Conservation (phyloP, 2,113 vertebrate species). For the Rallus limicola region DNA sequence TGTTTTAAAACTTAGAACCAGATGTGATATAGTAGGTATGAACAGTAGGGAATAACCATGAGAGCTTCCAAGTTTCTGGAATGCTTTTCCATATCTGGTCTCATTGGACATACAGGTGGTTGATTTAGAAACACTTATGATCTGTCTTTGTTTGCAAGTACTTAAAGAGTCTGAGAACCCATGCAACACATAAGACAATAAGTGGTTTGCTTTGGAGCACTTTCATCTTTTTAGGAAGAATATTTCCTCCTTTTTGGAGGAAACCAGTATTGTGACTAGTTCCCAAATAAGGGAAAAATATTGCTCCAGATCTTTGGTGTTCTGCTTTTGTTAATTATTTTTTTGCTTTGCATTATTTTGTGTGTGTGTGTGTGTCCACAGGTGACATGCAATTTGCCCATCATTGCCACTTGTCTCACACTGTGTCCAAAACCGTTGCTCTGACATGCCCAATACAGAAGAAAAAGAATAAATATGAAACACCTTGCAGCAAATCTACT, state of each 20-base stretch:
- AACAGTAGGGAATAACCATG: neutral
- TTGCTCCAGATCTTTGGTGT: neutral
- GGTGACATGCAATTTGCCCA: neutral
- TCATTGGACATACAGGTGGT: neutral
- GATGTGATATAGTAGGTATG: neutral
- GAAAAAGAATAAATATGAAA: neutral
- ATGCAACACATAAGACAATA: neutral
- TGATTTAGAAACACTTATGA: neutral
- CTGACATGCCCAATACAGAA: neutral
- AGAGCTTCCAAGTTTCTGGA: neutral
- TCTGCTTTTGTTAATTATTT: neutral
- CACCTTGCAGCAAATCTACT: neutral
- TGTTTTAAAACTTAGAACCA: neutral
- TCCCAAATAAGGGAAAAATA: neutral
- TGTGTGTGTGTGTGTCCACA: too few species aligned
- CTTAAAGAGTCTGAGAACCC: neutral
- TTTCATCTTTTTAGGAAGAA: neutral
- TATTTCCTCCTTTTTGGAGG: neutral
- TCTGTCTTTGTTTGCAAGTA: neutral
- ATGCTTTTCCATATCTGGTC: neutral
- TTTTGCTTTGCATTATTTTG: too few species aligned
- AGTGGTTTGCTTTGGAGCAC: neutral
- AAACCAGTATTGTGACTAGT: neutral
- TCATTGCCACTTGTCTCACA: neutral
- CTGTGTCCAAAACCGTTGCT: neutral